Evolutionary conservation across 2,888 invertebrate genomes (phyloP), one percentile per base, ranked within the genome.

Genomic region (Baronia brevicornis): DNA sequence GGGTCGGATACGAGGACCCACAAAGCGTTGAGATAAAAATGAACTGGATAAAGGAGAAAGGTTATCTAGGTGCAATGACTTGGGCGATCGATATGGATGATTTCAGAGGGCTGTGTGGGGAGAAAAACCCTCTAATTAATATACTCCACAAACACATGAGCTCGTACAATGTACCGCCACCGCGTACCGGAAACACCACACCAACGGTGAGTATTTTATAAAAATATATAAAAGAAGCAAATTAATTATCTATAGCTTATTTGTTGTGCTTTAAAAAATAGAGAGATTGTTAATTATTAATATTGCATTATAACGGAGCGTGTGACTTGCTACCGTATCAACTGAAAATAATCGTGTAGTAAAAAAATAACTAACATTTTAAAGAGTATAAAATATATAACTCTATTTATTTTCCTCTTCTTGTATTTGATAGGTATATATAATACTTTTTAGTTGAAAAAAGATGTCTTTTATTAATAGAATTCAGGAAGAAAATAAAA

Each of bases 51-150:
- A 94, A 92, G 60, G 56, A 87, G 33, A 93, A 91, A 62, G 94
- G 94, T 0, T 80, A 80, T 46, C 90, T 90, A 0, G 96, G 96
- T 0, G 95, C 94, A 1, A 96, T 96, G 96, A 91, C 90, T 8
- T 96, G 96, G 96, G 95, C 96, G 11, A 90, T 95, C 25, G 94
- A 94, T 48, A 94, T 95, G 95, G 96, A 96, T 38, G 96, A 96
- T 65, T 96, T 95, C 63, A 87, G 87, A 36, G 95, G 94, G 0
- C 61, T 93, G 1, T 96, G 96, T 53, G 95, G 95, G 0, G 85
- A 88, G 0, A 87, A 88, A 53, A 94, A 95, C 64, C 87, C 90
- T 0, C 72, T 96, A 5, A 90, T 92, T 42, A 89, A 91, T 39
- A 86, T 93, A 29, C 75, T 96, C 26, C 73, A 91, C 52, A 85